phyloP scores from a whole-genome alignment of 1,140 invertebrate genomes.

The Pemphigus obesinymphae region DNA sequence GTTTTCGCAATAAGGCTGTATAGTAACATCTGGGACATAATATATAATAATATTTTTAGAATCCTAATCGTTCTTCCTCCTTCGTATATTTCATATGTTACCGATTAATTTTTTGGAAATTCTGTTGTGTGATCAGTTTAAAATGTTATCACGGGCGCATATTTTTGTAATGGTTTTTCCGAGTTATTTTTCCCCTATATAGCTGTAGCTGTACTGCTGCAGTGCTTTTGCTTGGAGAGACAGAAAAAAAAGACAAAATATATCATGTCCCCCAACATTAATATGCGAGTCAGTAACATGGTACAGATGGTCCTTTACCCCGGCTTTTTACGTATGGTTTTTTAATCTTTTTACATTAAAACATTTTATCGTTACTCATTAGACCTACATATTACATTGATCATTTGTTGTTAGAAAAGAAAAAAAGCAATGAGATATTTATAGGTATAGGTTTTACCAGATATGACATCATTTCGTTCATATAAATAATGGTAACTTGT shows the following conservation, averaged over 20 bases:
- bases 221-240: neutral
- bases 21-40: neutral
- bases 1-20: no score
- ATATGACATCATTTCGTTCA: no score
- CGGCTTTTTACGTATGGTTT: constrained; percentile 11
- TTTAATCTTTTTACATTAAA: neutral
- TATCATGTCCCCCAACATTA: neutral
- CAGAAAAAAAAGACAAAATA: constrained; percentile 22
- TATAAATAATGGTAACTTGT: no score
- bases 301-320: neutral
- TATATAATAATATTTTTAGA: neutral
- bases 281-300: constrained; percentile 5
- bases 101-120: neutral
- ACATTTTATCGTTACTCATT: neutral
- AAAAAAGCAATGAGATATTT: neutral
- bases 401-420: neutral
- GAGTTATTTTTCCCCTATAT: neutral
- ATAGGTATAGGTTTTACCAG: neutral
- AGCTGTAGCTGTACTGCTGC: no score
- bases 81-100: neutral
- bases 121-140: neutral
- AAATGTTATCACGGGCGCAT: neutral
- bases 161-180: constrained; percentile 24
- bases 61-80: no score
- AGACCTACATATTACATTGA: neutral